A percentile compares a stretch with the other conserved stretches of the same genome.
Conservation (phyloP, 1,140 invertebrate species). For the Lysiphlebus fabarum region DNA sequence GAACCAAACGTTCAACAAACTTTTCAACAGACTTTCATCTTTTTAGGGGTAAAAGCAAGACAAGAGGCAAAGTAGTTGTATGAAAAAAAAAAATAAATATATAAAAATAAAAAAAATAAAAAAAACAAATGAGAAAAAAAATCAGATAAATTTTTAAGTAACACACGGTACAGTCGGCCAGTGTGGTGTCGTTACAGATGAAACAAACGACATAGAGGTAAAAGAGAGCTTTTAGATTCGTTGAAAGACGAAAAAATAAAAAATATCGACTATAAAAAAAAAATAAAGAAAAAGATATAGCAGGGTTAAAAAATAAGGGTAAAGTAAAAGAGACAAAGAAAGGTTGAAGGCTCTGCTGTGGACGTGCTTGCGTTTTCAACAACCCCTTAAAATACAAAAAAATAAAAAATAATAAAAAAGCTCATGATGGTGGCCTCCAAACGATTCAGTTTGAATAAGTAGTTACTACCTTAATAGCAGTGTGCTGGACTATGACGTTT, state of each 20-base stretch:
- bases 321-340: slow-evolving; percentile 23
- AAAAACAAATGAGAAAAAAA: background rate
- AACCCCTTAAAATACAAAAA: slow-evolving; percentile 19
- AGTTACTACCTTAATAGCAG: slow-evolving; percentile 51
- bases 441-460: slow-evolving; percentile 52
- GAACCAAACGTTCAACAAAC: slow-evolving; percentile 5
- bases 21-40: slow-evolving; percentile 19
- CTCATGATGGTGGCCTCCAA: slow-evolving; percentile 19
- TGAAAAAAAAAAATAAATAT: background rate
- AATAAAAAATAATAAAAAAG: too few species aligned
- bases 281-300: too few species aligned
- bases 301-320: slow-evolving; percentile 1
- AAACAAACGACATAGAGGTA: background rate
- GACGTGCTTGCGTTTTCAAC: slow-evolving; percentile 49
- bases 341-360: slow-evolving; percentile 23
- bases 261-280: too few species aligned
- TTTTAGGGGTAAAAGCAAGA: background rate
- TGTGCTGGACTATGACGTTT: slow-evolving; percentile 41
- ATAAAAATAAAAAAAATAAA: slow-evolving; percentile 9
- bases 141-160: slow-evolving; percentile 13
- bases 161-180: slow-evolving; percentile 10
- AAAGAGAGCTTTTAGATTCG: too few species aligned
- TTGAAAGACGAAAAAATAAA: too few species aligned
- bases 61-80: background rate
- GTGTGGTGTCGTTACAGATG: slow-evolving; percentile 15